Percentiles rank a stretch among this genome's conserved stretches.
Conservation (phyloP, 2,888 invertebrate genomes). For the Papilio elwesi region DNA sequence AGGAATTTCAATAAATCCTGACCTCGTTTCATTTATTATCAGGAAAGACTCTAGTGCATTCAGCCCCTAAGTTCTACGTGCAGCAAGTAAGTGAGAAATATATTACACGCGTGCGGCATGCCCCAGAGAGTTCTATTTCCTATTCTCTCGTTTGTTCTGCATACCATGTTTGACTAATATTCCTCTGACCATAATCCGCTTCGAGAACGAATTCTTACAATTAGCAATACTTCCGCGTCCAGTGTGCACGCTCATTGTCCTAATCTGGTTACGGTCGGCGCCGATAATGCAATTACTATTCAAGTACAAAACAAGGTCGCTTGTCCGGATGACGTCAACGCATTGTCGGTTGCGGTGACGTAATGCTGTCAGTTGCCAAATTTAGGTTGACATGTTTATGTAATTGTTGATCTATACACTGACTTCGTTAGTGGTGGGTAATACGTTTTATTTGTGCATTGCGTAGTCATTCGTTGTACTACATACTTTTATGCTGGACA, state of each 20-base stretch:
- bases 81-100: too few relatives aligned
- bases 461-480: neutral
- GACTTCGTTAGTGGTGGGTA: neutral
- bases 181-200: neutral
- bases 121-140: too few relatives aligned
- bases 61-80: too few relatives aligned
- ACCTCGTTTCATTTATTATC: neutral
- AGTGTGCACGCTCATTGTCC: constrained; percentile 19
- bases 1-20: neutral
- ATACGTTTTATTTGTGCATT: neutral
- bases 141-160: too few relatives aligned
- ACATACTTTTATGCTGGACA: neutral
- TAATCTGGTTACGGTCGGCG: constrained; percentile 30
- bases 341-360: constrained; percentile 21
- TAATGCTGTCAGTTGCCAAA: constrained; percentile 22
- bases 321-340: constrained; percentile 31
- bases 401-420: neutral
- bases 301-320: constrained; percentile 35
- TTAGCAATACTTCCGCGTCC: constrained; percentile 30
- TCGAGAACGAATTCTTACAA: neutral
- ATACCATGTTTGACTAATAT: neutral
- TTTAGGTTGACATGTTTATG: constrained; percentile 28
- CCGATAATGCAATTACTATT: constrained; percentile 37
- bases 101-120: too few relatives aligned
- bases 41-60: too few relatives aligned